These are phyloP conservation scores for Falcunculus frontatus DNA, from an alignment of 2,113 vertebrate species.

Conservation along the genomic window DNA sequence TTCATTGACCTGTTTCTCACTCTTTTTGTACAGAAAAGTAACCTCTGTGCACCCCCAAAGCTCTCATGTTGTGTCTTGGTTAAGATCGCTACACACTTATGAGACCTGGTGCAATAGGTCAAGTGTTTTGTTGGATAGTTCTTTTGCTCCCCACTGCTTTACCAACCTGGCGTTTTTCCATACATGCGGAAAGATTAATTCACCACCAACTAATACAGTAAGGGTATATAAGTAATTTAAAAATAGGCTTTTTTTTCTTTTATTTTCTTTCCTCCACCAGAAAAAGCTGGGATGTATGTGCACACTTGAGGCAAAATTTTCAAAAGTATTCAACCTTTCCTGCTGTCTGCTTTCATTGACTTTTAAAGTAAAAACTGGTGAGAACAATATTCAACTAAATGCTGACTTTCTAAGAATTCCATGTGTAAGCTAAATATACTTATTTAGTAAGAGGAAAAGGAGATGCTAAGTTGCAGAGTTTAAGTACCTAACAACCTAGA, in stretches of 20 bases:
- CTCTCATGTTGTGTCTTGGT: background rate
- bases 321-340: background rate
- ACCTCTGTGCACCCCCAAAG: background rate
- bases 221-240: background rate
- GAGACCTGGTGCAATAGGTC: background rate
- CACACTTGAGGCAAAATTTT: background rate
- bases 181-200: background rate
- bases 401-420: background rate
- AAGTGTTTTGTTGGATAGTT: background rate
- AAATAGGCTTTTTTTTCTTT: background rate
- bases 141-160: background rate
- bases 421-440: background rate
- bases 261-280: background rate
- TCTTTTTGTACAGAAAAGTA: background rate
- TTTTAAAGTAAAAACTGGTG: background rate
- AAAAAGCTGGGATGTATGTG: background rate
- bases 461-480: background rate
- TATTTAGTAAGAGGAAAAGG: background rate
- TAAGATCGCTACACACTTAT: background rate
- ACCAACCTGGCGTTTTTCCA: background rate
- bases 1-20: background rate
- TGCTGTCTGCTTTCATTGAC: background rate
- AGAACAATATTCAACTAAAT: background rate
- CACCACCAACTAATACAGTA: background rate
- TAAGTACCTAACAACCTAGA: background rate